Conservation (phyloP, 1,140 invertebrate species). For the Leptonema lineaticorne region DNA sequence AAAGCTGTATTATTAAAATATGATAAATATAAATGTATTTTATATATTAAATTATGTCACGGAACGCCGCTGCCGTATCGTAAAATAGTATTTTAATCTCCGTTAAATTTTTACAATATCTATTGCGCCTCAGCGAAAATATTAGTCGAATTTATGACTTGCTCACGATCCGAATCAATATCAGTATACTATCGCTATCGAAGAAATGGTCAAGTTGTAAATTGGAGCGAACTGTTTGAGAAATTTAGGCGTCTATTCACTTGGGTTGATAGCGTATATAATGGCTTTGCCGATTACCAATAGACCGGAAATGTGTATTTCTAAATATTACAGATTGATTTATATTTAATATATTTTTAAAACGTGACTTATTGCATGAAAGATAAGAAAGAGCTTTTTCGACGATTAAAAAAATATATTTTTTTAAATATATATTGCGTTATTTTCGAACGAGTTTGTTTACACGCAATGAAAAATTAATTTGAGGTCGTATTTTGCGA, state of each 20-base stretch:
- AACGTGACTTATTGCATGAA: not conserved
- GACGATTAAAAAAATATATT: not conserved
- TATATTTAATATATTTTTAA: not conserved
- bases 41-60: too few species aligned
- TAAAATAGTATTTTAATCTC: slow-evolving; percentile 3
- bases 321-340: not conserved
- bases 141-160: not conserved
- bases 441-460: too few species aligned
- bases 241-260: too few species aligned
- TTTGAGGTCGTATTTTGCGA: not conserved
- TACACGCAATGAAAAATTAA: too few species aligned
- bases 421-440: not conserved
- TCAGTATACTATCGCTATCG: not conserved
- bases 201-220: not conserved
- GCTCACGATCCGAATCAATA: slow-evolving; percentile 4
- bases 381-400: not conserved
- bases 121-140: not conserved
- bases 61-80: too few species aligned
- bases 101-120: slow-evolving; percentile 6
- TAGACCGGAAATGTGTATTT: too few species aligned
- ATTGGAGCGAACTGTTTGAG: not conserved
- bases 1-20: too few species aligned
- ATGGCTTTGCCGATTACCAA: too few species aligned
- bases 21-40: too few species aligned
- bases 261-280: too few species aligned